Conservation (phyloP, 2,797 vertebrate genomes). For the Pipistrellus pygmaeus region DNA sequence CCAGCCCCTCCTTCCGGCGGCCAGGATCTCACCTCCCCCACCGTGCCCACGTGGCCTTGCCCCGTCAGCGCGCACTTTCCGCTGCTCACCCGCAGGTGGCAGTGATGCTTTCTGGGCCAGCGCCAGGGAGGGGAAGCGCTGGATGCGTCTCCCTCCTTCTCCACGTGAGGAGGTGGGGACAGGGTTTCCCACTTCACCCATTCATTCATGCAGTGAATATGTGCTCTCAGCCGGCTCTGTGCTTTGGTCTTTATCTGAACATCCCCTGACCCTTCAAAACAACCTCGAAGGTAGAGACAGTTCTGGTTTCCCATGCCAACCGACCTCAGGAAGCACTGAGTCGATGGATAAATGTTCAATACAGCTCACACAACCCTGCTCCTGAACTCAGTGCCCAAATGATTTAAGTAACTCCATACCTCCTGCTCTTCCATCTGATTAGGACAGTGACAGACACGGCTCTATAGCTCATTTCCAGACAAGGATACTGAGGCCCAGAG, state of each 20-base stretch:
- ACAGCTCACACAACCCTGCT: background rate
- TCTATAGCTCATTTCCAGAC: background rate
- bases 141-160: background rate
- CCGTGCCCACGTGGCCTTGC: background rate
- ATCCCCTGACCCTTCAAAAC: background rate
- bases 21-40: background rate
- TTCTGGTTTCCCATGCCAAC: background rate
- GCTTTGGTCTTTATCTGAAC: background rate
- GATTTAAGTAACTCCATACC: background rate
- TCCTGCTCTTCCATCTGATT: background rate
- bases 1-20: background rate
- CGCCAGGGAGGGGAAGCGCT: background rate
- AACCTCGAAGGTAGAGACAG: background rate
- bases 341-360: background rate
- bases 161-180: background rate
- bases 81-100: background rate
- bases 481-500: background rate
- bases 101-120: background rate
- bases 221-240: background rate
- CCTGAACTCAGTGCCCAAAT: accelerated
- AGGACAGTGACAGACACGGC: background rate
- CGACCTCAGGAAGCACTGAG: background rate
- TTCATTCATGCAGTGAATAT: accelerated
- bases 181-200: background rate
- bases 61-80: background rate